Conservation (phyloP, 2,113 vertebrate species). For the Pseudopipra pipra region DNA sequence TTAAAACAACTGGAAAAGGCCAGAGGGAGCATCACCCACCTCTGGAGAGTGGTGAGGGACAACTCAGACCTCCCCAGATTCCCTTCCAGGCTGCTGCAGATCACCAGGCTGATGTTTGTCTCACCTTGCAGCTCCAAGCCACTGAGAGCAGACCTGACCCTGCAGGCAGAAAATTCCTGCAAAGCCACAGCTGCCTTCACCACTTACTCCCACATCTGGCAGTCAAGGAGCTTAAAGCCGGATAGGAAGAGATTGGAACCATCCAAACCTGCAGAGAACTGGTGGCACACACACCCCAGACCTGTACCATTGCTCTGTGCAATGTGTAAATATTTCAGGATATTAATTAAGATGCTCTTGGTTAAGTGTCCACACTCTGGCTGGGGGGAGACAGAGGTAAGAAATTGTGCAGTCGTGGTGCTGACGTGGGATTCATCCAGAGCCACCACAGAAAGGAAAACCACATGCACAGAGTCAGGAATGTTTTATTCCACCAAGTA, state of each 20-base stretch:
- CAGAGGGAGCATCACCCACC: background rate
- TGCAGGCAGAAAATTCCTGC: background rate
- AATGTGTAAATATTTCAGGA: fast-evolving
- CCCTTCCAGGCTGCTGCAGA: background rate
- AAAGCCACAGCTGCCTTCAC: background rate
- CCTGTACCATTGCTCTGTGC: background rate
- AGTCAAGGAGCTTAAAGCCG: background rate
- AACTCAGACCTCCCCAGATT: background rate
- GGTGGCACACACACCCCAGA: background rate
- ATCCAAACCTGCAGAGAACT: background rate
- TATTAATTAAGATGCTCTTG: background rate
- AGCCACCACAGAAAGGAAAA: background rate
- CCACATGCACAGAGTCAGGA: background rate
- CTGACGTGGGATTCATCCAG: background rate
- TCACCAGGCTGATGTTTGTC: background rate
- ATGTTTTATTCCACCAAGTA: background rate
- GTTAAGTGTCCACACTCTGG: fast-evolving
- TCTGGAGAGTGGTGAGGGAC: background rate
- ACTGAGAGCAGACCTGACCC: background rate
- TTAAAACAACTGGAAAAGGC: background rate
- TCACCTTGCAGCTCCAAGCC: background rate
- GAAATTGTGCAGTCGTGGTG: fast-evolving
- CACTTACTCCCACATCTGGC: background rate
- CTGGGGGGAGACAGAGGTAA: background rate
- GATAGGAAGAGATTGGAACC: background rate